Evolutionary conservation across 2,888 invertebrate species (phyloP), one percentile per base, ranked within the genome.

Genomic region (Glyphotaelius pellucidus): DNA sequence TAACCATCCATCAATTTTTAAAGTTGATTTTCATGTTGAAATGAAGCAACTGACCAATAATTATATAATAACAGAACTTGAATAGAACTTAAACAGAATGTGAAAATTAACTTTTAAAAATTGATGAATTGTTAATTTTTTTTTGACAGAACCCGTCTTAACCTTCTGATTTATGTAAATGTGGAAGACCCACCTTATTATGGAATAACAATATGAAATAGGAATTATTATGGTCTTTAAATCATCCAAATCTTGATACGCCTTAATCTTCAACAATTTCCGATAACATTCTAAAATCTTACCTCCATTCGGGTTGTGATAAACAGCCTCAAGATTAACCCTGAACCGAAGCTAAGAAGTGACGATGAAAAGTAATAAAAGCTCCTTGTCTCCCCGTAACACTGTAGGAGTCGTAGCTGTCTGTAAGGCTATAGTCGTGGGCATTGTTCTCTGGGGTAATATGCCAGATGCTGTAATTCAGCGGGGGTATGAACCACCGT

Each of bases 391-490:
- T 67, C n/a, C 19, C 67, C 67, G 67, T n/a, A 67, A 67, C n/a
- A 67, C 67, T 67, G n/a, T 67, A 67, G 52, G 19, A 52, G 52
- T 15, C 52, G 52, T 52, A 52, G 52, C 19, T 19, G 52, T 52
- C 52, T 19, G 52, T 19, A 12, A 81, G 32, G 12, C 83, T 83
- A 4, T 83, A 83, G 83, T 32, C 83, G n/a, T 25, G 25, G n/a
- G 25, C 83, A 86, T 86, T 42, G 85, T 86, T 86, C 42, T 42
- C 85, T 25, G 38, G 85, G 42, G 85, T 86, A 42, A 42, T 42
- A 86, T n/a, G n/a, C 85, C 85, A 86, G 85, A 86, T 86, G 85
- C 42, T 86, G 42, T 86, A 86, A 86, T 86, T 86, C 85, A 86
- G 38, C 47, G 12, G 85, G 85, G 85, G 85, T 7, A 42, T 86